Conservation (phyloP, 1,140 invertebrate genomes). For the Micrasema minimum region DNA sequence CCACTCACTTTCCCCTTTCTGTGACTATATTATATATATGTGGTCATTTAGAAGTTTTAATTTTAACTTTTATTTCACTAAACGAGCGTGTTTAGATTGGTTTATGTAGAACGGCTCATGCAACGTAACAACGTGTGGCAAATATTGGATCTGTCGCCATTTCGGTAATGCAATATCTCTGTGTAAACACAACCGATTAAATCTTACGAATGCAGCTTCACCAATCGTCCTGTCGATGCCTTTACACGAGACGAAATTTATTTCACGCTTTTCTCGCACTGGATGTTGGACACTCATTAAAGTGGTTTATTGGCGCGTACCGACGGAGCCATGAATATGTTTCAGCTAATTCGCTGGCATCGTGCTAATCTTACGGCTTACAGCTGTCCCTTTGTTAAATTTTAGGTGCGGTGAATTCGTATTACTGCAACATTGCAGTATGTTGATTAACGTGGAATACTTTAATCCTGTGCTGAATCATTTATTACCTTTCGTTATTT, state of each 20-base stretch:
- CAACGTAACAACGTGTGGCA: constrained; percentile 18
- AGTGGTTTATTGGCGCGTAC: constrained; percentile 12
- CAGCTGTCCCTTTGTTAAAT: constrained; percentile 1
- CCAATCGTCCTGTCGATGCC: constrained; percentile 19
- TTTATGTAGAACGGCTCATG: constrained; percentile 14
- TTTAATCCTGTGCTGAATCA: too few relatives aligned
- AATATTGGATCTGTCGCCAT: constrained; percentile 29
- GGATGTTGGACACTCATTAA: not conserved
- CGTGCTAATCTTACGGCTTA: constrained; percentile 6
- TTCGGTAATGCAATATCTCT: constrained; percentile 40
- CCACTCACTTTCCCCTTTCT: too few relatives aligned
- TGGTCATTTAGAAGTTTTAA: too few relatives aligned
- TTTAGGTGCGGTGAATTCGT: constrained; percentile 3
- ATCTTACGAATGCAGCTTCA: constrained; percentile 15
- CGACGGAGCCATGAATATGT: not conserved
- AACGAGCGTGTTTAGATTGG: constrained; percentile 6
- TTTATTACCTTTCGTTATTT: too few relatives aligned
- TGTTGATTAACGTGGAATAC: too few relatives aligned
- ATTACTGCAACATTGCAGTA: not conserved
- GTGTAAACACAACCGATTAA: constrained; percentile 37
- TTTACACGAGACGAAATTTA: constrained; percentile 31
- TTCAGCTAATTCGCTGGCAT: constrained; percentile 12
- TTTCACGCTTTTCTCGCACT: constrained; percentile 14
- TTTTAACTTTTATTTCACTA: too few relatives aligned
- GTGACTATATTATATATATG: too few relatives aligned